Evolutionary conservation across 2,113 vertebrate species (phyloP).

Genomic region (Ammodytes marinus): DNA sequence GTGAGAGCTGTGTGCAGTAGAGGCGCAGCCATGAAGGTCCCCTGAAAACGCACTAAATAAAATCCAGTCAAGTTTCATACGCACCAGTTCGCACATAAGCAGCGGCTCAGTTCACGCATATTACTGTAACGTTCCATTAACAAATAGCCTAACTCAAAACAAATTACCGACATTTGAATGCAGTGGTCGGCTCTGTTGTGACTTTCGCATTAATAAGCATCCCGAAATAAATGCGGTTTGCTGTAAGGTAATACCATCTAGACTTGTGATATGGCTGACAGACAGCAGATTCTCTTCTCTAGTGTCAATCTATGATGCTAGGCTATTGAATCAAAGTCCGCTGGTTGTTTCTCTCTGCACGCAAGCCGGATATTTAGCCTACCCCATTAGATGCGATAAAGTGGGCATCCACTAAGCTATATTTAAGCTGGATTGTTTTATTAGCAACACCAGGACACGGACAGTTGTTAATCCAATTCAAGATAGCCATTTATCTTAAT

Average conservation of each 20-base stretch:
- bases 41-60: constrained; percentile 29
- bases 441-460: constrained; percentile 50
- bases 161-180: constrained; percentile 5
- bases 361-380: constrained; percentile 38
- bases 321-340: constrained; percentile 34
- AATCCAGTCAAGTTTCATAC: constrained; percentile 12
- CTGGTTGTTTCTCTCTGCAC: constrained; percentile 9
- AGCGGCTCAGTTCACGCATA: constrained; percentile 22
- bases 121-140: constrained; percentile 1
- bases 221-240: constrained; percentile 53
- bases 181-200: constrained; percentile 23
- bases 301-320: constrained; percentile 35
- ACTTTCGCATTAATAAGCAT: constrained; percentile 34
- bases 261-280: constrained; percentile 53
- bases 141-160: neutral
- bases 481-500: constrained; percentile 57
- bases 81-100: constrained; percentile 19
- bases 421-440: constrained; percentile 32
- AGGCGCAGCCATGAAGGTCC: constrained; percentile 22
- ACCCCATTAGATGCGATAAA: constrained; percentile 46
- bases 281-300: constrained; percentile 43
- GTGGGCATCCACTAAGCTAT: constrained; percentile 12
- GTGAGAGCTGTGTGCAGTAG: neutral
- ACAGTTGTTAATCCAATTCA: constrained; percentile 71
- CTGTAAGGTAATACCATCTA: constrained; percentile 21